Base-by-base conservation (phyloP, 2,888 invertebrate species). In the Amiota minor region DNA sequence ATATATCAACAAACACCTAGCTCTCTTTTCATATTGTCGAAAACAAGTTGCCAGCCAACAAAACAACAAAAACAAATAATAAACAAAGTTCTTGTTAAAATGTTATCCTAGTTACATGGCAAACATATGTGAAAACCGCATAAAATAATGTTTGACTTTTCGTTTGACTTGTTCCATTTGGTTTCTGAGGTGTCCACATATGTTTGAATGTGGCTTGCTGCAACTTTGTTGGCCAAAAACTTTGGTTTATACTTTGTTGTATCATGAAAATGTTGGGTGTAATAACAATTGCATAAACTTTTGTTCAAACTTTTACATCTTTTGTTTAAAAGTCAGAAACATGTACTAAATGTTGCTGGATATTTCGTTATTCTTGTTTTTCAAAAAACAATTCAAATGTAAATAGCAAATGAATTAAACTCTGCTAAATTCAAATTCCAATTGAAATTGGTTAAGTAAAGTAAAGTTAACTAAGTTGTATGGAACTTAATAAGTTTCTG, bases 221-320 rank as follows among this genome's bases (percentile, higher is more conserved):
- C 67, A 68, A 68, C 67, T 16, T 50, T 68, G 67, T 68, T 68
- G 46, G 65, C 65, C 11, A 47, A 65, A 35, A 35, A 65, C 47
- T 65, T 65, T 46, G 47, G 64, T 46, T 46, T 45, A 12, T 16
- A 47, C 47, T 65, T 59, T 65, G 65, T 65, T 65, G 16, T 16
- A 20, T 14, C 20, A 46, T 35, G 46, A 46, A 9, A 49, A 3
- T 20, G 50, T 20, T 53, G n/a, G 20, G 12, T 49, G 16, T 8
- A 10, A 23, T 18, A 55, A 75, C 75, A 75, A 65, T 73, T 75
- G 74, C 70, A 55, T 75, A 70, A 81, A 83, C 75, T 83, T 85
- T 77, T 76, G 64, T 65, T 69, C 81, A 76, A 82, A 83, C 84
- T 83, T 85, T 82, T 79, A 84, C 80, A 80, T 83, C 85, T 82